A percentile compares a stretch with the other conserved stretches of the same genome.
Evolutionary conservation across 1,140 invertebrate species (phyloP).

Genomic region (Samia ricini): DNA sequence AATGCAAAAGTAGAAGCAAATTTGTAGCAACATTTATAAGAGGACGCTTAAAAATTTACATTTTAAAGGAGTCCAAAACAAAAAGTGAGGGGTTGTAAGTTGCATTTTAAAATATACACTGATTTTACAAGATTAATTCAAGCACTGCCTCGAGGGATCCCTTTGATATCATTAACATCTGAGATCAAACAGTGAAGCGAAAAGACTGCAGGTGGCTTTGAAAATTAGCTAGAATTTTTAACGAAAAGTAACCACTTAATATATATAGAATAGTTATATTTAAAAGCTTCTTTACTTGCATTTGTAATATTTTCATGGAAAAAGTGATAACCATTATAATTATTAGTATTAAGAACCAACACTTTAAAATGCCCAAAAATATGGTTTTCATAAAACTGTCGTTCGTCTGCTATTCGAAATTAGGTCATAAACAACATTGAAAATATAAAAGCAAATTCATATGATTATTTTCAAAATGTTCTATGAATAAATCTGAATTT

Average conservation of each 20-base stretch:
- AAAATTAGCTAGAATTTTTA: conserved; percentile 18
- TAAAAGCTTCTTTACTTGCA: neutral
- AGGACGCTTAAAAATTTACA: conserved; percentile 39
- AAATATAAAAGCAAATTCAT: too few species aligned
- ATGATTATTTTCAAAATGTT: too few species aligned
- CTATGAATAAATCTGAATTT: too few species aligned
- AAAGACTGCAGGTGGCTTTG: conserved; percentile 31
- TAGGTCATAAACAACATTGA: too few species aligned
- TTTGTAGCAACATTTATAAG: conserved; percentile 15
- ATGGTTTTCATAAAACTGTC: too few species aligned
- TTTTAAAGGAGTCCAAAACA: conserved; percentile 37
- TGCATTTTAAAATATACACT: conserved; percentile 49
- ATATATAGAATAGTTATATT: neutral
- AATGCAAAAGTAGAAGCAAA: neutral
- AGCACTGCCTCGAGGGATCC: conserved; percentile 29
- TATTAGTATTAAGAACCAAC: too few species aligned
- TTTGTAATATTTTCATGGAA: neutral
- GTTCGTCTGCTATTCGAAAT: too few species aligned
- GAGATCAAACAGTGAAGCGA: conserved; percentile 46
- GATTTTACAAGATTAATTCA: conserved; percentile 46
- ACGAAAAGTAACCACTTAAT: conserved; percentile 1
- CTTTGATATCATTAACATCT: conserved; percentile 48
- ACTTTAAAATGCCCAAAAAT: too few species aligned
- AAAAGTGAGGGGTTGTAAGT: conserved; percentile 44
- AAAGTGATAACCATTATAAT: neutral